Evolutionary conservation across 2,113 vertebrate genomes (phyloP).

Genomic region (Chloroceryle aenea): DNA sequence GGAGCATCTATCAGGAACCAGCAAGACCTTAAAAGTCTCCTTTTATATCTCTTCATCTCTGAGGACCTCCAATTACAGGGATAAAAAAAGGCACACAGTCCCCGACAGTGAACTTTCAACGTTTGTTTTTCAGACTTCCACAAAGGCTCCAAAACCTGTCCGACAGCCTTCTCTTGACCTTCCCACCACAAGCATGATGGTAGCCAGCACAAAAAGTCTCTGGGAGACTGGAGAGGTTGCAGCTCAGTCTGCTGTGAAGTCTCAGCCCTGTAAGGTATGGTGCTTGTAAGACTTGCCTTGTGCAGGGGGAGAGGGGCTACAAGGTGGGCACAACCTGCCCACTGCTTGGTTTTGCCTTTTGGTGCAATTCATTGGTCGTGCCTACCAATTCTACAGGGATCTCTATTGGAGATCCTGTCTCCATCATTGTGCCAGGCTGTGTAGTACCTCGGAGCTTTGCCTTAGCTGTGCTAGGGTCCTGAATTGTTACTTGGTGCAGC

Average conservation of each 20-base stretch:
- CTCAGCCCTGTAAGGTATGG: slow-evolving; percentile 80
- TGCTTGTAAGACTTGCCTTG: too few species aligned
- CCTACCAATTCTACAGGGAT: not conserved
- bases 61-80: not conserved
- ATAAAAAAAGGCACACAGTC: fast-evolving
- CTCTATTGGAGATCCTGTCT: not conserved
- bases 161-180: slow-evolving; percentile 81
- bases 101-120: not conserved
- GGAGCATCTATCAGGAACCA: not conserved
- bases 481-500: not conserved
- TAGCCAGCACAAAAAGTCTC: slow-evolving; percentile 87
- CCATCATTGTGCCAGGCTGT: not conserved
- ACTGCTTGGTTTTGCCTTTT: fast-evolving
- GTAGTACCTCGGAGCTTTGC: not conserved
- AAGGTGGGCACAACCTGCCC: fast-evolving
- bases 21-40: not conserved
- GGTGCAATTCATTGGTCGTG: fast-evolving
- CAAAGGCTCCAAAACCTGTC: slow-evolving; percentile 71
- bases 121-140: slow-evolving; percentile 74
- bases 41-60: not conserved
- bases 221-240: slow-evolving; percentile 90
- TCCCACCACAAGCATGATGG: slow-evolving; percentile 79
- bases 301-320: fast-evolving
- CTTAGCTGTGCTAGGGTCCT: not conserved
- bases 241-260: slow-evolving; percentile 70